A percentile compares a stretch with the other conserved stretches of the same genome.
Conservation (phyloP, 2,797 vertebrate species). For the Pseudochirops cupreus region DNA sequence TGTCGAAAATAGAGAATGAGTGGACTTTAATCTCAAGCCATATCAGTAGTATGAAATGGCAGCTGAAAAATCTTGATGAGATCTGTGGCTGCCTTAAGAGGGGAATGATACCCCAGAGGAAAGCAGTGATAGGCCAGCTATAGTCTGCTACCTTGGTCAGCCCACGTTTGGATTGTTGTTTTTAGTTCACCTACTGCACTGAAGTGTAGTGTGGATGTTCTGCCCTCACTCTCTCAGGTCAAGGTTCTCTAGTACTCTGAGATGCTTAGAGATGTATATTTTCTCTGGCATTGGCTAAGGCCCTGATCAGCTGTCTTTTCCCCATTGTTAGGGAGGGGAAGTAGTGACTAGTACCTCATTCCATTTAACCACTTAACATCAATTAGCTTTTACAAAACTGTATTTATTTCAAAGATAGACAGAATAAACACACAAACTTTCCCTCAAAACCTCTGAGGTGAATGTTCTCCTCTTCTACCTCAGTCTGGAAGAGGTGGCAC, state of each 20-base stretch:
- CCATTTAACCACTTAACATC: background rate
- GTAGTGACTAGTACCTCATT: background rate
- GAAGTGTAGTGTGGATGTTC: background rate
- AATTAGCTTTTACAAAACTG: background rate
- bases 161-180: background rate
- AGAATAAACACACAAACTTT: background rate
- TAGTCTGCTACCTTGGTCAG: background rate
- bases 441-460: too few species aligned
- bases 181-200: background rate
- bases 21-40: background rate
- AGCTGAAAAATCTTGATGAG: background rate
- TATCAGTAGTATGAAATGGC: background rate
- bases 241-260: background rate
- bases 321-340: too few species aligned
- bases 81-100: background rate
- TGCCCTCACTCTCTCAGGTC: background rate
- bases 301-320: background rate
- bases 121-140: background rate
- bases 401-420: background rate
- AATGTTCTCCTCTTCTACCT: background rate
- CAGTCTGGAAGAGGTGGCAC: background rate
- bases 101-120: background rate
- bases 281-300: background rate
- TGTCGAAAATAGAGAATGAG: background rate
- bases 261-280: background rate